Evolutionary conservation across 1,140 invertebrate genomes (phyloP).

Genomic region (Anagrus nilaparvatae): DNA sequence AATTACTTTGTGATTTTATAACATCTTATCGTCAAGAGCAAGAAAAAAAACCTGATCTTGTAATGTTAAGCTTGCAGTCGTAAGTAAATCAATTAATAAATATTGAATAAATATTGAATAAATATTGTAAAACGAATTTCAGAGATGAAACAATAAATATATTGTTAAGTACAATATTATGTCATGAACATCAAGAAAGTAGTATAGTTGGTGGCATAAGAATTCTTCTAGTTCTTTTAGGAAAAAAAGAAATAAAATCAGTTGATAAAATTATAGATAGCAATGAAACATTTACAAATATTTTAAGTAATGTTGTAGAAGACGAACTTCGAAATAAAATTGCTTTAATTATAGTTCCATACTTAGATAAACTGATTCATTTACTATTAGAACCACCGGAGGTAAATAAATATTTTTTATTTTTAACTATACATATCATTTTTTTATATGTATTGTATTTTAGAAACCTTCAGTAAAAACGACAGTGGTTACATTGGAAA

Average conservation of each 20-base stretch:
- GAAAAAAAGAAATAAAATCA: constrained; percentile 31
- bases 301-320: constrained; percentile 25
- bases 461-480: constrained; percentile 53
- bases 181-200: constrained; percentile 57
- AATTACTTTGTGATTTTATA: constrained; percentile 74
- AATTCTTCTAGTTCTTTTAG: constrained; percentile 64
- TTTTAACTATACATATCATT: neutral
- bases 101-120: constrained; percentile 20
- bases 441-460: constrained; percentile 11
- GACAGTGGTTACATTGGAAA: constrained; percentile 53
- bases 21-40: constrained; percentile 55
- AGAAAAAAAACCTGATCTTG: constrained; percentile 52
- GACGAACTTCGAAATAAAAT: constrained; percentile 32
- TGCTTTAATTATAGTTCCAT: constrained; percentile 52
- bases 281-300: constrained; percentile 9
- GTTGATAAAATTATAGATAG: too few relatives aligned
- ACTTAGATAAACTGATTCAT: constrained; percentile 60
- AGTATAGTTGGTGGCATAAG: constrained; percentile 69
- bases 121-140: constrained; percentile 30
- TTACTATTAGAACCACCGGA: constrained; percentile 62
- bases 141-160: constrained; percentile 55
- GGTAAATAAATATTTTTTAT: constrained; percentile 46
- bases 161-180: constrained; percentile 62
- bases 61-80: constrained; percentile 62
- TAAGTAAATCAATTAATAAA: too few relatives aligned